phyloP scores from a whole-genome alignment of 2,113 vertebrate genomes.

The Origma solitaria region DNA sequence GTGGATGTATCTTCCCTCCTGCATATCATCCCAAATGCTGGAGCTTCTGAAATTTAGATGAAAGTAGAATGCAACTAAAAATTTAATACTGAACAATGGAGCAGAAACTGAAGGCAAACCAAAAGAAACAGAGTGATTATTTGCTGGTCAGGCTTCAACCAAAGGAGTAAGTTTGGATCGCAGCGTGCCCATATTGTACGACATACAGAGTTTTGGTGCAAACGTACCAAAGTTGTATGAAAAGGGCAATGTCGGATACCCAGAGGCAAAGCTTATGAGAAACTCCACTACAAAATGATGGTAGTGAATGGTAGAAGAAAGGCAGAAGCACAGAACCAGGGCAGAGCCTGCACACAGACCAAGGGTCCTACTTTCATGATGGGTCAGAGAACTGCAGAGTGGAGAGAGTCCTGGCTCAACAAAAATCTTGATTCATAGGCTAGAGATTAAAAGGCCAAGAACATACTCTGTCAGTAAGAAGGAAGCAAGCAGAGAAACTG shows the following conservation, averaged over 20 bases:
- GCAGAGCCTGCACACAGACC: neutral
- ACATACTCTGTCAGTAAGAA: neutral
- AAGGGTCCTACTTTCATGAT: fast-evolving
- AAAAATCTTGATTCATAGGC: neutral
- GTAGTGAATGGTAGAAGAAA: neutral
- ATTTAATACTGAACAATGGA: neutral
- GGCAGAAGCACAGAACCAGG: neutral
- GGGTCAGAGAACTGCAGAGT: neutral
- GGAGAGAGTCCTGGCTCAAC: neutral
- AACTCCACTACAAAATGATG: fast-evolving
- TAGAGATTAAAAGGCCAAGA: neutral
- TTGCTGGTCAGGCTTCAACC: neutral
- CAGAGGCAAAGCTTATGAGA: neutral
- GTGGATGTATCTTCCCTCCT: neutral
- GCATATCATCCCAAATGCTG: neutral
- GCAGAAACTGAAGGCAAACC: neutral
- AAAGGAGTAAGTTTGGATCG: neutral
- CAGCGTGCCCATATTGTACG: fast-evolving
- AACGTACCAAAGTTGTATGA: fast-evolving
- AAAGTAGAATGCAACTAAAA: neutral
- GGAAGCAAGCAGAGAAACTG: neutral
- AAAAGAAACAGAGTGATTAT: neutral
- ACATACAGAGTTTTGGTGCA: fast-evolving
- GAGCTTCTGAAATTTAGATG: neutral
- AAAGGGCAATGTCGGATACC: neutral